phyloP scores from a whole-genome alignment of 2,888 invertebrate genomes.

The Eulithis prunata region DNA sequence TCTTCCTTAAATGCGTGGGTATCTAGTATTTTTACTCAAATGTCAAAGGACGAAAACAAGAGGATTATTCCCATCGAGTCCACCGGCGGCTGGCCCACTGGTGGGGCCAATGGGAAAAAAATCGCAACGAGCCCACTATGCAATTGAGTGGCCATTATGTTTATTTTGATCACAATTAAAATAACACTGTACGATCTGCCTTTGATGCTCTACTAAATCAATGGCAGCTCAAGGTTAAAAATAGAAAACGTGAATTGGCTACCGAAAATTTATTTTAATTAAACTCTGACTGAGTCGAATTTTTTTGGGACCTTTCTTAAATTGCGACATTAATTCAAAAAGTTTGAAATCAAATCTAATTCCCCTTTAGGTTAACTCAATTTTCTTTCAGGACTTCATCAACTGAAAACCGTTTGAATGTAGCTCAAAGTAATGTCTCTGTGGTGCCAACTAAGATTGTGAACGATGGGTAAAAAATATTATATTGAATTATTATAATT shows the following conservation, averaged over 20 bases:
- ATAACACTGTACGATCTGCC: too few species aligned
- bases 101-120: too few species aligned
- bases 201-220: too few species aligned
- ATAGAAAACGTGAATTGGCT: constrained; percentile 62
- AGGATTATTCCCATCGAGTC: too few species aligned
- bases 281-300: constrained; percentile 66
- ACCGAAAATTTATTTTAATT: constrained; percentile 78
- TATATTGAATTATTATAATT: background rate
- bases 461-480: constrained; percentile 57
- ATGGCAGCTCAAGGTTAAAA: constrained; percentile 50
- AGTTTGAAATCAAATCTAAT: constrained; percentile 82
- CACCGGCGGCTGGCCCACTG: too few species aligned
- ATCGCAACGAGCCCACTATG: too few species aligned
- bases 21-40: too few species aligned
- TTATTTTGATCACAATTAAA: too few species aligned
- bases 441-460: constrained; percentile 80
- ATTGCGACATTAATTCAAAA: constrained; percentile 78
- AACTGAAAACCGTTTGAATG: constrained; percentile 76
- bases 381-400: constrained; percentile 82
- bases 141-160: too few species aligned
- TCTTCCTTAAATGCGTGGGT: too few species aligned
- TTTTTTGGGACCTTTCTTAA: constrained; percentile 68
- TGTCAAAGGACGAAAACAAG: too few species aligned
- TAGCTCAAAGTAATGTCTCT: constrained; percentile 79
- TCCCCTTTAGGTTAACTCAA: constrained; percentile 82